Conservation (phyloP, 1,140 invertebrate species). For the Pseudomyrmex pallidus region DNA sequence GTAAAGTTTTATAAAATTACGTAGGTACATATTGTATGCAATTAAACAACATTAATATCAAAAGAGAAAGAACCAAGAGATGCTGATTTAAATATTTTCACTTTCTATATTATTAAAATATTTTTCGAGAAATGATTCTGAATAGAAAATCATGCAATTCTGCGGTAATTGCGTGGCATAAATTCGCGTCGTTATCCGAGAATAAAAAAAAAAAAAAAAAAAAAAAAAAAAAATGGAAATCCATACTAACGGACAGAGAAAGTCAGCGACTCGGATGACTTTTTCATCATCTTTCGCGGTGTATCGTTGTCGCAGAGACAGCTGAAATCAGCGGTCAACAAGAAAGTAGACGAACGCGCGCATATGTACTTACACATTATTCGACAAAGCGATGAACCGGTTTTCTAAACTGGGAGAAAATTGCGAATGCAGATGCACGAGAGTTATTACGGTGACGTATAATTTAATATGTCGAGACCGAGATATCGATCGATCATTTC, state of each 20-base stretch:
- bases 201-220: conserved; percentile 36
- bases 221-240: conserved; percentile 44
- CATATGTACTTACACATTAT: not conserved
- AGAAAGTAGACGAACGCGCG: conserved; percentile 37
- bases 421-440: conserved; percentile 44
- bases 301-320: conserved; percentile 21
- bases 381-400: conserved; percentile 25
- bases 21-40: too few relatives aligned
- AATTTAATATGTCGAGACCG: conserved; percentile 34
- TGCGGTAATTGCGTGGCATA: not conserved
- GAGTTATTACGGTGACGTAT: conserved; percentile 35
- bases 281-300: conserved; percentile 36
- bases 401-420: conserved; percentile 56
- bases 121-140: not conserved
- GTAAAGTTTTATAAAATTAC: too few relatives aligned
- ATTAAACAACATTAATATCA: too few relatives aligned
- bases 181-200: not conserved
- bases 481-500: conserved; percentile 22
- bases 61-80: too few relatives aligned
- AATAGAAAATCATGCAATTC: not conserved
- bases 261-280: conserved; percentile 31
- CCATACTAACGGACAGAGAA: conserved; percentile 31
- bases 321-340: conserved; percentile 31
- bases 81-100: not conserved
- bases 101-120: not conserved